Conservation (phyloP, 2,113 vertebrate species). For the Nettapus auritus region DNA sequence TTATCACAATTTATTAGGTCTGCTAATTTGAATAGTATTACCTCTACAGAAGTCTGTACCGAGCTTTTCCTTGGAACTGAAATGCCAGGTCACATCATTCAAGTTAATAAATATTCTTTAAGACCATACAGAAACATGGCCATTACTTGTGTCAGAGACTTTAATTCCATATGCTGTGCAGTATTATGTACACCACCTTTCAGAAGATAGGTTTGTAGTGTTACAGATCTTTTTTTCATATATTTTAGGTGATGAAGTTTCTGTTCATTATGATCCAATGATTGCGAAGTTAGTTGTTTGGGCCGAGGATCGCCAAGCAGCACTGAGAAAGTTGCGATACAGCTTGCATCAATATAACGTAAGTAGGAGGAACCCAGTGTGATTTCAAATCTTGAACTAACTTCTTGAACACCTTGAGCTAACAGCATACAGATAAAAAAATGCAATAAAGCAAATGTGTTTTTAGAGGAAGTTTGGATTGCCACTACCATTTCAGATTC, state of each 20-base stretch:
- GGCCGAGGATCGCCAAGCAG: slow-evolving; percentile 90
- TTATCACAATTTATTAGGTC: neutral
- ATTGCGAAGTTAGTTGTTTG: slow-evolving; percentile 97
- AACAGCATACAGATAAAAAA: neutral
- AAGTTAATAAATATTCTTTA: neutral
- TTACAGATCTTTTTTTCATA: neutral
- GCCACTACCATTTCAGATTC: neutral
- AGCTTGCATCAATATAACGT: slow-evolving; percentile 92
- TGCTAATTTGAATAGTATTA: neutral
- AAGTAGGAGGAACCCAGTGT: slow-evolving; percentile 46
- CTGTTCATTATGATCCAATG: slow-evolving; percentile 96
- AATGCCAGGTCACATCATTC: neutral
- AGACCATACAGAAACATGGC: neutral
- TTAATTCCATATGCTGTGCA: neutral
- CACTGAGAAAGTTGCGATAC: slow-evolving; percentile 88
- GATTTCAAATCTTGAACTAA: neutral
- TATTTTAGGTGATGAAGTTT: slow-evolving; percentile 92
- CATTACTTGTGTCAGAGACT: fast-evolving
- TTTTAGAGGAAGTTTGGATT: neutral
- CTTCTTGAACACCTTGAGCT: neutral
- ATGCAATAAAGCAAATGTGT: neutral
- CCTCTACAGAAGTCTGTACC: neutral
- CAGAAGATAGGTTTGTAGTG: neutral
- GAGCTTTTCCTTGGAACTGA: neutral
- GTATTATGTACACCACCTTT: neutral